Evolutionary conservation across 1,140 invertebrate species (phyloP).

Genomic region (Periplaneta americana): DNA sequence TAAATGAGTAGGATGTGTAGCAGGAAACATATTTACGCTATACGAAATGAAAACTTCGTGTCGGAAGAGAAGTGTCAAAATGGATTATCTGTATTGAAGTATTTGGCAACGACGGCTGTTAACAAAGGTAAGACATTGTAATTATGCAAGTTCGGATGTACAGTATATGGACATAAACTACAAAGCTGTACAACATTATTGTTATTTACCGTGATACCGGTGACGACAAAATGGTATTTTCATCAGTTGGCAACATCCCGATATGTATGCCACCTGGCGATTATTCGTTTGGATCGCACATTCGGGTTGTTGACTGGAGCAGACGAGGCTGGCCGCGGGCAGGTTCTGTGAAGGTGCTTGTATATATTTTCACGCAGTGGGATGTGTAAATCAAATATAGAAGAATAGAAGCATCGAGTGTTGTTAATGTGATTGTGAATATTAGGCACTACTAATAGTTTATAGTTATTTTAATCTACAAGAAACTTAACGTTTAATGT

Average conservation of each 20-base stretch:
- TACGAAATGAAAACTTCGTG: too few species aligned
- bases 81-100: not conserved
- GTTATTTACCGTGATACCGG: not conserved
- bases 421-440: not conserved
- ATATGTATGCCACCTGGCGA: not conserved
- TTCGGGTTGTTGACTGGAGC: not conserved
- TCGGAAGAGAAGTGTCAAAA: not conserved
- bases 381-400: not conserved
- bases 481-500: not conserved
- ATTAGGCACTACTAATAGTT: not conserved
- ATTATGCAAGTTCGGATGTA: not conserved
- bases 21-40: not conserved
- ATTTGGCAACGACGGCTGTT: not conserved
- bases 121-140: not conserved
- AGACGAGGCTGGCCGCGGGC: not conserved
- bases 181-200: too few species aligned
- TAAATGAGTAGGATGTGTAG: too few species aligned
- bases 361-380: not conserved
- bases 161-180: too few species aligned
- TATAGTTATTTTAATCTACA: not conserved
- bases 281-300: not conserved
- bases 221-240: not conserved
- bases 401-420: not conserved
- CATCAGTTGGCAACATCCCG: not conserved
- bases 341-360: not conserved